phyloP scores from a whole-genome alignment of 2,888 invertebrate species.

The Hedychridium roseum region DNA sequence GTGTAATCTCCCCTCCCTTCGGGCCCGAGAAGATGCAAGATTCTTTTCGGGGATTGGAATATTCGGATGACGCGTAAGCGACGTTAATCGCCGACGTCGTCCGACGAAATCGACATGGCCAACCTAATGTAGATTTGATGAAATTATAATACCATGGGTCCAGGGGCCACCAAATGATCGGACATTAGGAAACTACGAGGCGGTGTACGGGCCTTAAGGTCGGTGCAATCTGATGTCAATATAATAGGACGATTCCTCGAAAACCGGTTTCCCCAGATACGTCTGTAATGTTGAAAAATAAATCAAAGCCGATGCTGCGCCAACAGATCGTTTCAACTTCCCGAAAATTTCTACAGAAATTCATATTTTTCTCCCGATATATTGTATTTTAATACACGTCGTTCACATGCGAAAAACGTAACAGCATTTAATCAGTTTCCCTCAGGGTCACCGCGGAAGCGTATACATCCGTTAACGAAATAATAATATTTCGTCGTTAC shows the following conservation, averaged over 20 bases:
- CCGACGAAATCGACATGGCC: slow-evolving; percentile 17
- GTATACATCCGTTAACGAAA: slow-evolving; percentile 24
- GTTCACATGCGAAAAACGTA: slow-evolving; percentile 11
- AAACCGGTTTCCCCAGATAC: slow-evolving; percentile 16
- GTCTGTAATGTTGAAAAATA: slow-evolving; percentile 1
- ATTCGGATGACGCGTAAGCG: background rate
- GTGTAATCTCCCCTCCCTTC: too few species aligned
- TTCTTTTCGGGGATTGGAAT: background rate
- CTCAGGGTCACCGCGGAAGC: slow-evolving; percentile 13
- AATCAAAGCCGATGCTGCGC: too few species aligned
- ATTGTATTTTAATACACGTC: too few species aligned
- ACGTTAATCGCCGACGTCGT: slow-evolving; percentile 20
- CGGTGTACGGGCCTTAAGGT: slow-evolving; percentile 16
- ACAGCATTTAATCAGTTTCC: slow-evolving; percentile 29
- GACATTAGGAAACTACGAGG: slow-evolving; percentile 41
- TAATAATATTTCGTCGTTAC: slow-evolving; percentile 8
- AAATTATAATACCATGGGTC: slow-evolving; percentile 48
- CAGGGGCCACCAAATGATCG: slow-evolving; percentile 39
- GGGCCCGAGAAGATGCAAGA: too few species aligned
- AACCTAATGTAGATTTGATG: slow-evolving; percentile 47
- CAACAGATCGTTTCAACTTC: too few species aligned
- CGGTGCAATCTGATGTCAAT: slow-evolving; percentile 46
- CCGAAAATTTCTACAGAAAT: too few species aligned
- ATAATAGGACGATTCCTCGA: slow-evolving; percentile 48
- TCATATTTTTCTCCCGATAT: too few species aligned